Percentiles rank a stretch among this genome's conserved stretches.
These are phyloP conservation scores for Halictus quadricinctus DNA, from an alignment of 2,888 invertebrate species.

Conservation along the genomic window DNA sequence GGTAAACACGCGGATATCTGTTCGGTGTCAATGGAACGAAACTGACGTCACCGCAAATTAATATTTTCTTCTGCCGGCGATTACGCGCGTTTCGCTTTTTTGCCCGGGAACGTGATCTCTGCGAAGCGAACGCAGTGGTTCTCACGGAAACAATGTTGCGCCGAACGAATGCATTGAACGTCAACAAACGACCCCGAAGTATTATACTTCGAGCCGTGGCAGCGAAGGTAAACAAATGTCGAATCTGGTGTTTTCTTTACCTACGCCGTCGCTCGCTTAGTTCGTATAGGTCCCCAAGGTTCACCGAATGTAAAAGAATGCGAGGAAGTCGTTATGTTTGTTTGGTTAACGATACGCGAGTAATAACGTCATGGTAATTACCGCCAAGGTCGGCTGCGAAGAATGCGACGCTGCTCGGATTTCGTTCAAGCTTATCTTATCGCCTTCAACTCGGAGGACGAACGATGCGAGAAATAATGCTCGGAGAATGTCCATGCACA, in stretches of 20 bases:
- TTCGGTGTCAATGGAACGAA: neutral
- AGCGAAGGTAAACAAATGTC: no score
- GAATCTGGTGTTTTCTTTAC: no score
- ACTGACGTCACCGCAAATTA: neutral
- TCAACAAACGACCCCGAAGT: neutral
- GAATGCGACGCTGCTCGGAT: constrained; percentile 6
- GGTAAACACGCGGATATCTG: constrained; percentile 1
- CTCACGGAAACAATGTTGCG: neutral
- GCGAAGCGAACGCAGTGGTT: neutral
- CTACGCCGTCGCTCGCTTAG: no score
- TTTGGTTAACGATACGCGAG: constrained; percentile 12
- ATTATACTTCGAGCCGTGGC: no score
- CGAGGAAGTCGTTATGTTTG: no score
- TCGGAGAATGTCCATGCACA: constrained; percentile 14
- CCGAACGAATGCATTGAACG: neutral
- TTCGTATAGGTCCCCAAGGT: no score
- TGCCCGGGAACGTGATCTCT: neutral
- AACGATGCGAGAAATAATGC: neutral
- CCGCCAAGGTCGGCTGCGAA: constrained; percentile 26
- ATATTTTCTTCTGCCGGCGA: neutral
- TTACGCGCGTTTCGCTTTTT: neutral
- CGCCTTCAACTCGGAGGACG: constrained; percentile 35
- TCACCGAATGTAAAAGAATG: no score
- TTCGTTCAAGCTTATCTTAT: constrained; percentile 45
- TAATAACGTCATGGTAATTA: constrained; percentile 30